These are phyloP conservation scores for Phoebastria nigripes DNA, from an alignment of 2,797 vertebrate genomes.

Conservation along the genomic window DNA sequence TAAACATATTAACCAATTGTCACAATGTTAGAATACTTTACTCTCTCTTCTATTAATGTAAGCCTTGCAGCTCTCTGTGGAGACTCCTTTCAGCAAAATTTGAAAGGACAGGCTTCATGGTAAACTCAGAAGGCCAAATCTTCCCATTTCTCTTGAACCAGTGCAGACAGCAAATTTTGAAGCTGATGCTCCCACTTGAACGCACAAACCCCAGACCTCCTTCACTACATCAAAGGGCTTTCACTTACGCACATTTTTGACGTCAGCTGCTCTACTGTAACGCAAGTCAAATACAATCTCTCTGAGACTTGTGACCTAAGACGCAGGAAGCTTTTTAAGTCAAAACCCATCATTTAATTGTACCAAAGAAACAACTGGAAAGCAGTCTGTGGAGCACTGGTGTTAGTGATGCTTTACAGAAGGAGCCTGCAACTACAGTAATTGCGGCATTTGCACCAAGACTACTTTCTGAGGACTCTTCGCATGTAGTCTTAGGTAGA, in stretches of 20 bases:
- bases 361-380: slow-evolving; percentile 18
- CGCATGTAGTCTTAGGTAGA: neutral
- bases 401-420: neutral
- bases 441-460: neutral
- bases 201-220: neutral
- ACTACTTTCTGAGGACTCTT: neutral
- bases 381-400: neutral
- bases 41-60: neutral
- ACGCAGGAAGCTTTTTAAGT: neutral
- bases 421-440: neutral
- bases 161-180: neutral
- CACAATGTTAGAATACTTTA: neutral
- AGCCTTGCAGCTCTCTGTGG: neutral
- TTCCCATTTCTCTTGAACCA: neutral
- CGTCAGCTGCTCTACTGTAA: neutral
- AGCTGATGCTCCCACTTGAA: neutral
- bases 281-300: neutral
- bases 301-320: neutral
- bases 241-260: neutral
- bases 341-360: neutral
- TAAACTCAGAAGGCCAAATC: neutral
- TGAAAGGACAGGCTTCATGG: neutral
- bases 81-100: neutral
- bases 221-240: neutral
- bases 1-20: neutral